phyloP scores from a whole-genome alignment of 2,888 invertebrate genomes.

The Ferrisia virgata region DNA sequence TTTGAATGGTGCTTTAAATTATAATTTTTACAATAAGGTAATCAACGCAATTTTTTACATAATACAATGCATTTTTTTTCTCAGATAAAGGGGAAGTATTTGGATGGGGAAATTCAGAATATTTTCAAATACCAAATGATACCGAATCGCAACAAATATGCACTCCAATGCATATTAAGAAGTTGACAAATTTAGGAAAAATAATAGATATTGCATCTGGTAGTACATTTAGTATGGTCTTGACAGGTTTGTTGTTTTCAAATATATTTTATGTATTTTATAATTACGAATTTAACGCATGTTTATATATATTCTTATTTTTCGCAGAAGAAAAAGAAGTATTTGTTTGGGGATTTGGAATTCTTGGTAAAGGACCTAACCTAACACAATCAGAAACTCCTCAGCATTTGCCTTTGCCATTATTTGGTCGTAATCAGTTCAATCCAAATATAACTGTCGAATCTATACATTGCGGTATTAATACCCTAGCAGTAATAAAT shows the following conservation, averaged over 20 bases:
- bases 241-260: conserved; percentile 65
- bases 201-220: conserved; percentile 78
- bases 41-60: not conserved
- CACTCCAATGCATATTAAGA: conserved; percentile 56
- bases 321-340: conserved; percentile 74
- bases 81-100: conserved; percentile 84
- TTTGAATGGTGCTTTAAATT: conserved; percentile 64
- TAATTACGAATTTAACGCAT: not conserved
- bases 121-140: conserved; percentile 70
- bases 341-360: conserved; percentile 91
- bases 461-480: conserved; percentile 69
- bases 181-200: conserved; percentile 60
- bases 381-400: conserved; percentile 67
- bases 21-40: too few relatives aligned
- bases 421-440: conserved; percentile 85
- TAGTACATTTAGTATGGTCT: conserved; percentile 78
- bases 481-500: conserved; percentile 77
- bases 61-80: conserved; percentile 47
- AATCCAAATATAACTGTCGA: conserved; percentile 66
- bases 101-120: conserved; percentile 97
- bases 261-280: too few relatives aligned
- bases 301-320: not conserved
- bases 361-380: conserved; percentile 83
- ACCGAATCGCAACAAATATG: conserved; percentile 66
- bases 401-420: conserved; percentile 68